Conservation (phyloP, 2,113 vertebrate genomes). For the Seriola aureovittata region DNA sequence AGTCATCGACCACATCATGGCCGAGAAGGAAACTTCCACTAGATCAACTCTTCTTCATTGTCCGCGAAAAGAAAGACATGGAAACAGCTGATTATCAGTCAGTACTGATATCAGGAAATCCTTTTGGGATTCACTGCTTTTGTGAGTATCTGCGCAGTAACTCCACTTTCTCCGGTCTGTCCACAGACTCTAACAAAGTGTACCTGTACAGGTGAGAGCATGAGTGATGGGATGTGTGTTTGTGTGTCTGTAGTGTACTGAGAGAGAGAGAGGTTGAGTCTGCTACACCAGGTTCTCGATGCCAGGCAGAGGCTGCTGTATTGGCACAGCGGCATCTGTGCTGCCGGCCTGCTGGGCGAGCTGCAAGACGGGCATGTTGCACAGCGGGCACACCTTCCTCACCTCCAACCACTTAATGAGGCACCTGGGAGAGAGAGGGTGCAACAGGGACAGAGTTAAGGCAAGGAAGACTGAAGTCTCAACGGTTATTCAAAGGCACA, state of each 20-base stretch:
- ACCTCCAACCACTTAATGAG: constrained; percentile 99
- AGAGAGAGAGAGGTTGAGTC: background rate
- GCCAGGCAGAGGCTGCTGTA: constrained; percentile 91
- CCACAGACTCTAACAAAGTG: constrained; percentile 57
- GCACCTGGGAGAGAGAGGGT: constrained; percentile 87
- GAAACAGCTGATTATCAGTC: constrained; percentile 45
- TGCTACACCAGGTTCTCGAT: constrained; percentile 94
- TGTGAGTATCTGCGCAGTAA: constrained; percentile 45
- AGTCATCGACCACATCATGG: constrained; percentile 62
- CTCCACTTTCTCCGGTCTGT: constrained; percentile 49
- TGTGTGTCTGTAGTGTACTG: constrained; percentile 48
- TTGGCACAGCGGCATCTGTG: constrained; percentile 84
- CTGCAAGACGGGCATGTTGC: constrained; percentile 98
- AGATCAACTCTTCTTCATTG: constrained; percentile 67
- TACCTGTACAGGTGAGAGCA: constrained; percentile 74
- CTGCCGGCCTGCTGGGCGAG: constrained; percentile 93
- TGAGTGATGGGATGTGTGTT: constrained; percentile 35
- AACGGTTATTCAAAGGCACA: background rate
- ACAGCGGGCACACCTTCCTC: constrained; percentile 97
- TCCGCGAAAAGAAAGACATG: constrained; percentile 47
- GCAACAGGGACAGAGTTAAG: background rate
- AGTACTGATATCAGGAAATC: constrained; percentile 50
- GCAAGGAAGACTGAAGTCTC: background rate
- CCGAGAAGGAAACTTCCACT: constrained; percentile 57
- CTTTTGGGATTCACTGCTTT: constrained; percentile 58